These are phyloP conservation scores for Stenoptilia bipunctidactyla DNA, from an alignment of 2,888 invertebrate species.

Conservation along the genomic window DNA sequence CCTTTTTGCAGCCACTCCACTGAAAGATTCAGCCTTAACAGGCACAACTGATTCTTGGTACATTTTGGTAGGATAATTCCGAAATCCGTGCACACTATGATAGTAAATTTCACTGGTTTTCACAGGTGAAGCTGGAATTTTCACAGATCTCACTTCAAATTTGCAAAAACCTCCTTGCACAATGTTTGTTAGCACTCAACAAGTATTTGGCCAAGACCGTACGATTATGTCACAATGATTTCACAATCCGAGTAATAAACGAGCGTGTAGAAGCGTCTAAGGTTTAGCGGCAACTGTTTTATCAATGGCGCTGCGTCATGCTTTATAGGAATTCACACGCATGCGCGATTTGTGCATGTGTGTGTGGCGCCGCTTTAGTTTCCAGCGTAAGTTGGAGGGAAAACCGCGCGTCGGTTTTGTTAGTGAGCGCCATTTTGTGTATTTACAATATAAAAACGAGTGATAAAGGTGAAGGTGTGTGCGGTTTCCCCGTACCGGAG, in stretches of 20 bases:
- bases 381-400: conserved; percentile 46
- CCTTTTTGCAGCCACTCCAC: conserved; percentile 61
- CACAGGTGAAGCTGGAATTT: conserved; percentile 27
- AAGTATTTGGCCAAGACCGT: background rate
- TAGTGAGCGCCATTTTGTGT: conserved; percentile 21
- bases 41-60: conserved; percentile 57
- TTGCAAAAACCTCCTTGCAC: conserved; percentile 23
- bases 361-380: conserved; percentile 34
- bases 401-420: conserved; percentile 27
- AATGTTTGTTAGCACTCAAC: conserved; percentile 14
- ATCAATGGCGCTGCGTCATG: background rate
- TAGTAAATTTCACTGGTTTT: conserved; percentile 38
- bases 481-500: conserved; percentile 4
- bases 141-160: conserved; percentile 33
- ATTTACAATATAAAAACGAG: conserved; percentile 2
- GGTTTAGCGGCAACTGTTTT: conserved; percentile 34
- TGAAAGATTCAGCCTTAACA: conserved; percentile 58
- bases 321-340: conserved; percentile 24
- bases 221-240: conserved; percentile 60
- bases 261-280: conserved; percentile 31
- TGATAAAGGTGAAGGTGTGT: conserved; percentile 19
- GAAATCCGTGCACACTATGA: conserved; percentile 2
- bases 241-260: conserved; percentile 39
- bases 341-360: conserved; percentile 25
- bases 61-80: conserved; percentile 35